Base-by-base conservation (phyloP, 1,140 invertebrate genomes). In the Mya arenaria region DNA sequence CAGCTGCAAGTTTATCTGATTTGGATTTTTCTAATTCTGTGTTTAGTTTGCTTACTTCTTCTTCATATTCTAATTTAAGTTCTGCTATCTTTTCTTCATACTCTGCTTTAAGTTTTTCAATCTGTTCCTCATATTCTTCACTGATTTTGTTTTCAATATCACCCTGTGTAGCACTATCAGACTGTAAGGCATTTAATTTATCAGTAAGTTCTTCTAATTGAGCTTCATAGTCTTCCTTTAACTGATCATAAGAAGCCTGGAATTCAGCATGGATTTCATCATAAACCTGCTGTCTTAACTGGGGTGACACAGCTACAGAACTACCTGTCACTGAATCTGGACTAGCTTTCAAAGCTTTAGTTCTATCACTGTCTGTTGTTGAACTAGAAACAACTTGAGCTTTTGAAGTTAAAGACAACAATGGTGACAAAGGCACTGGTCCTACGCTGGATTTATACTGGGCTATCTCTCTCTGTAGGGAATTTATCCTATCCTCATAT, bases 11-110 rank as follows among this genome's bases (percentile, higher is more conserved):
- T 68, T 58, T 68, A 10, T 78, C 75, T 41, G 62, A 39, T 17
- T 68, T 52, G 37, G 75, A 39, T 36, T 66, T 78, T 37, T 78
- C 75, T n/a, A 71, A 28, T 48, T 72, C 19, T 32, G 28, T 30
- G 19, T 62, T 71, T 19, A 71, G 62, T 34, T 72, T 30, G 10
- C 37, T 30, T 39, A 68, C 48, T 69, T 79, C 52, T 13, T 10
- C 13, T 55, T 56, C 75, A 79, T 79, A 37, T 10, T 56, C 48
- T 58, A 6, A 17, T 37, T 79, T 79, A 17, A 81, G 30, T 48
- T 68, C 32, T 23, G 39, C n/a, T 19, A 87, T 85, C 71, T 85
- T 71, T 82, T 72, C 44, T 78, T 82, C 86, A 87, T 84, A 77
- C 71, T 82, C 78, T 79, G 63, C 30, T 81, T 77, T 60, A 69